A percentile compares a stretch with the other conserved stretches of the same genome.
Conservation (phyloP, 2,797 vertebrate genomes). For the Semotilus atromaculatus region DNA sequence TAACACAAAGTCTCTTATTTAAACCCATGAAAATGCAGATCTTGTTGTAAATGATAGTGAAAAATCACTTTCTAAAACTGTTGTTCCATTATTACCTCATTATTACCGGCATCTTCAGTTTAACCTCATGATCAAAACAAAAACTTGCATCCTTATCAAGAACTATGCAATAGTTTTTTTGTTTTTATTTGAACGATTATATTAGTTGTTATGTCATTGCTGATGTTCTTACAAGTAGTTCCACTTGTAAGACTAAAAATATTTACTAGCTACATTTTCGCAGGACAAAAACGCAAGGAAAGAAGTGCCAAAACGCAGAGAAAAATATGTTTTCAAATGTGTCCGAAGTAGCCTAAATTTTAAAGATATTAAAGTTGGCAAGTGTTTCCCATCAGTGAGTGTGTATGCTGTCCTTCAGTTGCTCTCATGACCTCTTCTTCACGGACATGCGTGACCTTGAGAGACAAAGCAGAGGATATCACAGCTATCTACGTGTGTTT, state of each 20-base stretch:
- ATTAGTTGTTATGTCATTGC: neutral
- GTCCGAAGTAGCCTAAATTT: neutral
- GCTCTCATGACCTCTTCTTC: slow-evolving; percentile 50
- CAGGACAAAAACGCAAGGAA: neutral
- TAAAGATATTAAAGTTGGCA: neutral
- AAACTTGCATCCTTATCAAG: neutral
- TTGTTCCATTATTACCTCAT: neutral
- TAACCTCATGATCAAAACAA: neutral
- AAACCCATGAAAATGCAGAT: neutral
- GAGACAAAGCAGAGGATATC: slow-evolving; percentile 1
- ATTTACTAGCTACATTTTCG: neutral
- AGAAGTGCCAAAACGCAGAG: neutral
- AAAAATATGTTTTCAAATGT: neutral
- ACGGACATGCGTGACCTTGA: slow-evolving; percentile 40
- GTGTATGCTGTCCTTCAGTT: slow-evolving; percentile 36
- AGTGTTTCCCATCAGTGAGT: neutral
- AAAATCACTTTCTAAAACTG: neutral
- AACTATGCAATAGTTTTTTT: neutral
- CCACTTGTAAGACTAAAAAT: neutral
- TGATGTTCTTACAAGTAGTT: neutral
- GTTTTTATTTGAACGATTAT: neutral
- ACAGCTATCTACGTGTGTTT: slow-evolving; percentile 28
- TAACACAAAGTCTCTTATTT: neutral
- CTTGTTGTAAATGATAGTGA: neutral
- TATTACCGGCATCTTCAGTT: neutral